A percentile compares a stretch with the other conserved stretches of the same genome.
phyloP scores from a whole-genome alignment of 2,888 invertebrate species.

The Choristoneura rosaceana region DNA sequence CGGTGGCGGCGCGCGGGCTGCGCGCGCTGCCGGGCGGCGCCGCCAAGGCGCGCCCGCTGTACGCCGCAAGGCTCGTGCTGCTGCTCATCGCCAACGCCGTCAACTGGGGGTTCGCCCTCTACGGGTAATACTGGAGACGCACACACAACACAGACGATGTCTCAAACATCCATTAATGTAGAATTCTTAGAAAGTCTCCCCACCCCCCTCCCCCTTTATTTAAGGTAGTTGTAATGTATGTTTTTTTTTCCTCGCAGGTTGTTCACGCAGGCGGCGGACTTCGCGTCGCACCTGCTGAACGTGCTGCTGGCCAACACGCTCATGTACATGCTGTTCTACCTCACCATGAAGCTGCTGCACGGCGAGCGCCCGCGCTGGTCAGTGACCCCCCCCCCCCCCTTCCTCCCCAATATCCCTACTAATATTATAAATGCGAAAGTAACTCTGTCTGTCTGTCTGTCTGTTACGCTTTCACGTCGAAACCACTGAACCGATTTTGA shows the following conservation, averaged over 20 bases:
- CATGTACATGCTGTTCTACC: constrained; percentile 93
- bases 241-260: constrained; percentile 68
- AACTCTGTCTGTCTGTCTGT: too few species aligned
- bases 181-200: too few species aligned
- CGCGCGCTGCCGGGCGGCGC: constrained; percentile 50
- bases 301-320: constrained; percentile 94
- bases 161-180: too few species aligned
- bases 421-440: too few species aligned
- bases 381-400: constrained; percentile 42
- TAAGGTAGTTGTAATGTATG: too few species aligned
- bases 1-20: constrained; percentile 65
- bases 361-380: constrained; percentile 85
- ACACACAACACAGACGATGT: too few species aligned
- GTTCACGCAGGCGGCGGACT: constrained; percentile 87
- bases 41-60: constrained; percentile 64
- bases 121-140: constrained; percentile 79
- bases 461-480: too few species aligned
- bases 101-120: constrained; percentile 89
- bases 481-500: too few species aligned
- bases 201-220: too few species aligned
- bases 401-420: too few species aligned
- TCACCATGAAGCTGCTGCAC: constrained; percentile 92
- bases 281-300: constrained; percentile 92
- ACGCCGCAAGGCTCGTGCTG: constrained; percentile 84
- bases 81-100: constrained; percentile 87